Percentiles rank a stretch among this genome's conserved stretches.
Evolutionary conservation across 2,113 vertebrate genomes (phyloP).

Genomic region (Phyllostomus discolor): DNA sequence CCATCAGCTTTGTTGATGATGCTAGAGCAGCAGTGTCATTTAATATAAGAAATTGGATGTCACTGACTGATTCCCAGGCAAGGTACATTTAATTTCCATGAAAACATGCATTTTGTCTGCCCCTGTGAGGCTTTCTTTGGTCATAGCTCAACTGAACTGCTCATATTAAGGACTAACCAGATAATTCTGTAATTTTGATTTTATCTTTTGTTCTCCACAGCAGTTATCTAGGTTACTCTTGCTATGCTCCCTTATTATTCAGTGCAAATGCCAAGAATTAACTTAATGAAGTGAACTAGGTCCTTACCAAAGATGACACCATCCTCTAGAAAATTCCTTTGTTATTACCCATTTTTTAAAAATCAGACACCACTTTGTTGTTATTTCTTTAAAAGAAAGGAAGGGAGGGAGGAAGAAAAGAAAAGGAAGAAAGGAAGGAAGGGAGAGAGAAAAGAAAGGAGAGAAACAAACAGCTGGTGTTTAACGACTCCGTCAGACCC

Average conservation of each 20-base stretch:
- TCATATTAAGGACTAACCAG: background rate
- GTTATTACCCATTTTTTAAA: slow-evolving; percentile 55
- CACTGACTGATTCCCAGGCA: background rate
- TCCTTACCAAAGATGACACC: background rate
- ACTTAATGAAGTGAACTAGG: slow-evolving; percentile 34
- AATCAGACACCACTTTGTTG: slow-evolving; percentile 65
- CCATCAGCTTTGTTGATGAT: background rate
- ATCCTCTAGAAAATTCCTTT: slow-evolving; percentile 62
- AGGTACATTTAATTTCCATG: background rate
- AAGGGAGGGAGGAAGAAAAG: background rate
- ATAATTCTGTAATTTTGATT: background rate
- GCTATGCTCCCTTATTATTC: slow-evolving; percentile 1
- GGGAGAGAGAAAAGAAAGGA: background rate
- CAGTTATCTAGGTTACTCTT: background rate
- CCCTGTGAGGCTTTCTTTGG: background rate
- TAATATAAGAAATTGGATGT: background rate
- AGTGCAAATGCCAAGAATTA: slow-evolving; percentile 3
- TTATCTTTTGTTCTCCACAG: background rate
- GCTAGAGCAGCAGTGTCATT: background rate
- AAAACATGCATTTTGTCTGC: background rate
- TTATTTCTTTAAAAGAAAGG: slow-evolving; percentile 28
- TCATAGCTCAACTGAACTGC: background rate
- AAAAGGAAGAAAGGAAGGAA: background rate
- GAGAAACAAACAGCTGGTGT: slow-evolving; percentile 94
- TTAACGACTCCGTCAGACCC: slow-evolving; percentile 97